Conservation (phyloP, 2,113 vertebrate species). For the Notiomystis cincta region DNA sequence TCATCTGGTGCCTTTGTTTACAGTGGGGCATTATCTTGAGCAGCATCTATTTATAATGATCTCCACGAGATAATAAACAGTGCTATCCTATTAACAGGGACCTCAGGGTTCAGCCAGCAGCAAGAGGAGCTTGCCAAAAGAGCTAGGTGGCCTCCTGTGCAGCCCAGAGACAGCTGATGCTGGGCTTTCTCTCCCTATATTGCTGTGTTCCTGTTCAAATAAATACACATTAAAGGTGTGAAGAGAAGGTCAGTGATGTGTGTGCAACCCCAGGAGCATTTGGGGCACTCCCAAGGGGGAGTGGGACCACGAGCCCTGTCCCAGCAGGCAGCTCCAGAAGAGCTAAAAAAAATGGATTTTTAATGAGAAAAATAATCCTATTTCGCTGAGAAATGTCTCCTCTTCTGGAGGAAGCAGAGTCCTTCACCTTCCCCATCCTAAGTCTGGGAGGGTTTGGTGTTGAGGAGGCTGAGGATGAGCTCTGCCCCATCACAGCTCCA, state of each 20-base stretch:
- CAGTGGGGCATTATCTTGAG: constrained; percentile 33
- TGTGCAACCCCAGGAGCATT: not conserved
- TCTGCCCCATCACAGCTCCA: not conserved
- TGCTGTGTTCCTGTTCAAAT: not conserved
- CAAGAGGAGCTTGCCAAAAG: constrained; percentile 36
- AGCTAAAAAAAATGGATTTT: not conserved
- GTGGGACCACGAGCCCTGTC: fast-evolving
- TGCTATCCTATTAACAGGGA: constrained; percentile 32
- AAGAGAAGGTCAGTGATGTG: not conserved
- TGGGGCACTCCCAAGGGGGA: not conserved
- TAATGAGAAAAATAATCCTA: not conserved
- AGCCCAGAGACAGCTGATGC: not conserved
- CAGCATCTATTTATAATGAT: constrained; percentile 57
- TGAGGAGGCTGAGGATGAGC: not conserved
- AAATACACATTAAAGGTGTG: not conserved
- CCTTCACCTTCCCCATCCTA: not conserved
- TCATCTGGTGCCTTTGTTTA: constrained; percentile 45
- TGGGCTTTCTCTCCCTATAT: not conserved
- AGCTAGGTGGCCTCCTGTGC: constrained; percentile 48
- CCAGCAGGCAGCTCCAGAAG: not conserved
- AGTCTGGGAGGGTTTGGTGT: not conserved
- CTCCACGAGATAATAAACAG: constrained; percentile 59
- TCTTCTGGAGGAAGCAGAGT: not conserved
- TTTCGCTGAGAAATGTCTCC: not conserved
- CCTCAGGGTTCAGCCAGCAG: constrained; percentile 53